Evolutionary conservation across 2,797 vertebrate genomes (phyloP), one percentile per base, ranked within the genome.

Genomic region (Xiphophorus birchmanni): DNA sequence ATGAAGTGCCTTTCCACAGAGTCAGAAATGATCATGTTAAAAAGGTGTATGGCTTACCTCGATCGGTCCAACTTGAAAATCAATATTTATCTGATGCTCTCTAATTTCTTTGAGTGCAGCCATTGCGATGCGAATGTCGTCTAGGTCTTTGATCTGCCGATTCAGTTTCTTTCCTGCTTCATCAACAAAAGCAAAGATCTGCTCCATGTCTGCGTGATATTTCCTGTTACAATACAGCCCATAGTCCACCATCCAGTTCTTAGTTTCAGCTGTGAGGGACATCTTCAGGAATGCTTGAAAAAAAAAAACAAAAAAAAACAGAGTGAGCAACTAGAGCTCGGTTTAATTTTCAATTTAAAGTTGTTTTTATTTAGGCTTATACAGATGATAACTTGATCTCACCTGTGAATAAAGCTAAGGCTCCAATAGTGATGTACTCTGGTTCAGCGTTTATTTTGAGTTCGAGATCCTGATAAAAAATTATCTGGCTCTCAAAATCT

Each of bases 51-150:
- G 50, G 35, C 82, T 87, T 96, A 99, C 99, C 97, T 99, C 98
- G 76, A 98, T 95, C 2, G 97, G 98, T 23, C 95, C 97, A 79
- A 99, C 93, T 96, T 96, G 96, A 88, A 97, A 97, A 84, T 99
- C 99, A 74, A 97, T 93, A 45, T 93, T 80, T 83, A 97, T 97
- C 76, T 98, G 97, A 26, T 96, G 95, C 79, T 98, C 97, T 91
- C 97, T 95, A 88, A 99, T 98, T 80, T 98, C 97, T 82, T 97
- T 98, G 80, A 99, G 95, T 1, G 97, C 90, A 56, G 96, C 94
- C 99, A 99, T 99, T 7, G 95, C 95, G 18, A 97, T 97, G 89
- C 97, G 96, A 86, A 99, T 97, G 84, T 99, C 99, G 91, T 99
- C 99, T 77, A 99, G 91, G 89, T 99, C 99, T 89, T 94, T 97